A percentile compares a stretch with the other conserved stretches of the same genome.
These are phyloP conservation scores for Pachypeltis micranthus DNA, from an alignment of 1,140 invertebrate species.

Conservation along the genomic window DNA sequence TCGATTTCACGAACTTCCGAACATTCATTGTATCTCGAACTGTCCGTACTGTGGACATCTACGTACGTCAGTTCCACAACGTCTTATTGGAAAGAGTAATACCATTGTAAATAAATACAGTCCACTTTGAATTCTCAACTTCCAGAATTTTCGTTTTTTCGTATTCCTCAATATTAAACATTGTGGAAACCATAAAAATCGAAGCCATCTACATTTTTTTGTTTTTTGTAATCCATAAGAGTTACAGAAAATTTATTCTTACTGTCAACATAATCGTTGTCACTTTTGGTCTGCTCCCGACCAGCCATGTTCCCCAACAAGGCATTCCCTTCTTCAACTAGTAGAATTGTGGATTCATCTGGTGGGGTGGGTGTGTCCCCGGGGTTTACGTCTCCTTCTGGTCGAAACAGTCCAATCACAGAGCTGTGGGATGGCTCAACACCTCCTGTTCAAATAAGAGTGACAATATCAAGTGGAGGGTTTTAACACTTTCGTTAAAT, in stretches of 20 bases:
- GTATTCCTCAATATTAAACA: conserved; percentile 1
- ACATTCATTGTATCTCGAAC: too few species aligned
- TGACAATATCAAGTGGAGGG: too few species aligned
- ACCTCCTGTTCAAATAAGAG: conserved; percentile 35
- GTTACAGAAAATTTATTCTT: conserved; percentile 1
- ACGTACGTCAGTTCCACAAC: too few species aligned
- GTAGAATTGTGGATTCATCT: conserved; percentile 13
- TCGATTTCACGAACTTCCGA: too few species aligned
- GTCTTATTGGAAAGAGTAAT: too few species aligned
- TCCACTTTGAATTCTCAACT: neutral
- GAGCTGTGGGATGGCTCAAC: conserved; percentile 39
- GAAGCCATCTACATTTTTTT: too few species aligned
- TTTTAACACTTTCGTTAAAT: too few species aligned
- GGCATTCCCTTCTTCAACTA: conserved; percentile 18
- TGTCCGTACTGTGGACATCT: too few species aligned
- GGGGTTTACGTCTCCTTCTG: conserved; percentile 31
- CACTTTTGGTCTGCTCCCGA: neutral
- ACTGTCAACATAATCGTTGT: neutral
- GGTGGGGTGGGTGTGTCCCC: neutral
- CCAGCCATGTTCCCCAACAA: neutral
- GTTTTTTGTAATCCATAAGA: too few species aligned
- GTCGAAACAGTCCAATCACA: conserved; percentile 39
- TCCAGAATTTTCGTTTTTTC: conserved; percentile 1
- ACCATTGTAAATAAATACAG: neutral
- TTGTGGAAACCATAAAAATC: neutral